A percentile compares a stretch with the other conserved stretches of the same genome.
These are phyloP conservation scores for Eugnorisma glareosa DNA, from an alignment of 2,888 invertebrate genomes.

Conservation along the genomic window DNA sequence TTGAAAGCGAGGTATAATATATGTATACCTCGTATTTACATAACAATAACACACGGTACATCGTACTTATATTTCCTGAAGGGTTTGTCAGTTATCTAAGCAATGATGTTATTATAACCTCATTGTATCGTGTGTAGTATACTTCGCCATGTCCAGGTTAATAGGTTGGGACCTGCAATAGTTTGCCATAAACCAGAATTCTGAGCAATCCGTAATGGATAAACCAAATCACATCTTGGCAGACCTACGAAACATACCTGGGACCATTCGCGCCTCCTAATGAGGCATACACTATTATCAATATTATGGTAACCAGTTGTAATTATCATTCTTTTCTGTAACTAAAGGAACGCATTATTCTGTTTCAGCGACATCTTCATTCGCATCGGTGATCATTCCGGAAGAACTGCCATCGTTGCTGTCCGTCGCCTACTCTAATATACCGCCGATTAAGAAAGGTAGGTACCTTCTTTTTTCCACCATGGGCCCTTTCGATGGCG, in stretches of 20 bases:
- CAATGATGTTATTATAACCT: too few relatives aligned
- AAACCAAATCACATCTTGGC: background rate
- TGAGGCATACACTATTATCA: too few relatives aligned
- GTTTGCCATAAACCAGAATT: background rate
- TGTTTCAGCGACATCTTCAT: slow-evolving; percentile 89
- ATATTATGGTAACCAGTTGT: background rate
- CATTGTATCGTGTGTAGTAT: too few relatives aligned
- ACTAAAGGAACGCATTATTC: background rate
- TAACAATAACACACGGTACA: too few relatives aligned
- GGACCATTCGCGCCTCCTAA: background rate
- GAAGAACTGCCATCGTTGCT: slow-evolving; percentile 95
- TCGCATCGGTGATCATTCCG: slow-evolving; percentile 92
- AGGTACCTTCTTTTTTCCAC: slow-evolving; percentile 87
- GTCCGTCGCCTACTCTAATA: slow-evolving; percentile 95
- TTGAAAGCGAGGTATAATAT: slow-evolving; percentile 4
- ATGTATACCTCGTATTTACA: too few relatives aligned
- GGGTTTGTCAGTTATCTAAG: too few relatives aligned
- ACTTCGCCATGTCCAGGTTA: too few relatives aligned
- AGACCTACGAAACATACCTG: background rate
- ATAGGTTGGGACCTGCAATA: too few relatives aligned
- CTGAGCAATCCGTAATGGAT: background rate
- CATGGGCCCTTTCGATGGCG: background rate
- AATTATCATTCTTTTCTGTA: background rate
- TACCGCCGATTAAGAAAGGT: slow-evolving; percentile 96
- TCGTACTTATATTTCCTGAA: background rate